phyloP scores from a whole-genome alignment of 2,888 invertebrate genomes.

The Ectemnius continuus region DNA sequence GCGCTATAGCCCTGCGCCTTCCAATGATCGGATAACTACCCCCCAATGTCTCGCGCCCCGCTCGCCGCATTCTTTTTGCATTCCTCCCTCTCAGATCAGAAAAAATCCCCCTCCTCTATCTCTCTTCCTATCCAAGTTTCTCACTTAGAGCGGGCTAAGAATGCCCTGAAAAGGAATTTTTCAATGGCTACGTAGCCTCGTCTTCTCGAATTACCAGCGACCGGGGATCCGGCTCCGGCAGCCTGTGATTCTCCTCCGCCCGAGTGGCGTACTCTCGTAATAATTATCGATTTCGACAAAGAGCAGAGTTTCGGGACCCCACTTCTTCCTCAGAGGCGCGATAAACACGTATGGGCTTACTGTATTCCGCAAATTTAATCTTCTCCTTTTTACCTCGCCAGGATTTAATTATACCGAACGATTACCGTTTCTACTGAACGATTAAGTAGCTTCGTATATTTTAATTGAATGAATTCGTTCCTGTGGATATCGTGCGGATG shows the following conservation, averaged over 20 bases:
- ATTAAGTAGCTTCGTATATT: too few species aligned
- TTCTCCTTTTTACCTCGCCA: too few species aligned
- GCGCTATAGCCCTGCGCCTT: constrained; percentile 51
- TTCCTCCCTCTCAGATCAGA: constrained; percentile 28
- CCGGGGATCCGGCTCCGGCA: too few species aligned
- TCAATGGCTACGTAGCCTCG: constrained; percentile 11
- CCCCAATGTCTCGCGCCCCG: constrained; percentile 38
- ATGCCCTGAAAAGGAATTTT: constrained; percentile 17
- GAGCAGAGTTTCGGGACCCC: too few species aligned
- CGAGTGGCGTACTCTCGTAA: neutral
- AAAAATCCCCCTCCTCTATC: constrained; percentile 5
- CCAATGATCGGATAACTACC: constrained; percentile 49
- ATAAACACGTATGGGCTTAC: neutral
- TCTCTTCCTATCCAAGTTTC: neutral
- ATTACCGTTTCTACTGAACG: too few species aligned
- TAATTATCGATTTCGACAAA: constrained; percentile 2
- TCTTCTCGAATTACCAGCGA: constrained; percentile 25
- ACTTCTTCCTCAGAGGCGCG: too few species aligned
- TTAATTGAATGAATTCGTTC: too few species aligned
- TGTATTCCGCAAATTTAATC: neutral
- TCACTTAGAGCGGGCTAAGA: constrained; percentile 9
- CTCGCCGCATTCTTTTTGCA: constrained; percentile 46
- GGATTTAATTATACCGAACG: too few species aligned
- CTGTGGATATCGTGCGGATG: too few species aligned
- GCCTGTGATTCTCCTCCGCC: too few species aligned